These are phyloP conservation scores for Fukomys damarensis DNA, from an alignment of 2,113 vertebrate genomes.

Conservation along the genomic window DNA sequence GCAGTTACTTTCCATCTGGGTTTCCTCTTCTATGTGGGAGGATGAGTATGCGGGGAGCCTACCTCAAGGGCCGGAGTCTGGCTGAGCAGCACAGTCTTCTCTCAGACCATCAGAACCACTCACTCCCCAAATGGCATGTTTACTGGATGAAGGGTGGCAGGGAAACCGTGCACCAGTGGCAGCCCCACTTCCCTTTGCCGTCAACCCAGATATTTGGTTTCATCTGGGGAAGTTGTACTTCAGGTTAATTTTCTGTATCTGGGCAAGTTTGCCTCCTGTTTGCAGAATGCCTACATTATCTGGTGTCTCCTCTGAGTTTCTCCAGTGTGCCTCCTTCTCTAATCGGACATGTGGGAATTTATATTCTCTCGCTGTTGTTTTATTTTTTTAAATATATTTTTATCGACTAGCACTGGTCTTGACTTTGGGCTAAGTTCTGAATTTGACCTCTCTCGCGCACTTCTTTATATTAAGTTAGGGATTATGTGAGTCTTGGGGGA, in stretches of 20 bases:
- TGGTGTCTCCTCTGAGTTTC: background rate
- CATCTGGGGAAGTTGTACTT: background rate
- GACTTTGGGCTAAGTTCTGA: background rate
- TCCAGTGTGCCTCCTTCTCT: background rate
- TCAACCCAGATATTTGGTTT: background rate
- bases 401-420: background rate
- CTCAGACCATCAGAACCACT: background rate
- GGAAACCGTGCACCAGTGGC: background rate
- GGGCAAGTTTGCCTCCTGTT: background rate
- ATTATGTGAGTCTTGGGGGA: background rate
- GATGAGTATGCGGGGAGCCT: background rate
- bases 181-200: background rate
- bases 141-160: background rate
- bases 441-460: conserved; percentile 10
- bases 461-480: background rate
- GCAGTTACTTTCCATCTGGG: background rate
- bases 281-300: background rate
- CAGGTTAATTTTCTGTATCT: background rate
- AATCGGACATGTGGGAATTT: background rate
- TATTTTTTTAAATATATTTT: conserved; percentile 18
- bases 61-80: background rate
- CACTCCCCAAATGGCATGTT: background rate
- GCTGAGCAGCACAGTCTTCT: background rate
- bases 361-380: background rate
- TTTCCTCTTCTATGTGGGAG: background rate